Conservation (phyloP, 1,140 invertebrate species). For the Eriosoma lanigerum region DNA sequence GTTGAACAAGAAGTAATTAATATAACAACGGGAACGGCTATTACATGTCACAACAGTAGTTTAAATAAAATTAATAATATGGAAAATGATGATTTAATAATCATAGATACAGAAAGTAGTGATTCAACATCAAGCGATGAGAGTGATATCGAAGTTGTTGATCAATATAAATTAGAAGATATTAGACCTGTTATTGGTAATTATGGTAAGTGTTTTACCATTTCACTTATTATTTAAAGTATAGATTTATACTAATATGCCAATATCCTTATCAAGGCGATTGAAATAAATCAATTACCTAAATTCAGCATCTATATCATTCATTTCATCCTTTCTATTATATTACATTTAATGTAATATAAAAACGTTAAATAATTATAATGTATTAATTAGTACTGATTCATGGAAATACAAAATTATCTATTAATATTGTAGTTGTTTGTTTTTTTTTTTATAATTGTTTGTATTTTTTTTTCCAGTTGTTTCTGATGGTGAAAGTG, state of each 20-base stretch:
- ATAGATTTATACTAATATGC: no score
- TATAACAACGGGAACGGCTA: neutral
- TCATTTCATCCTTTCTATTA: no score
- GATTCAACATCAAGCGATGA: conserved; percentile 38
- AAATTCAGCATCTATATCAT: no score
- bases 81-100: neutral
- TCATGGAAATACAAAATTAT: no score
- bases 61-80: neutral
- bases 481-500: conserved; percentile 38
- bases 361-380: no score
- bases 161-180: conserved; percentile 28
- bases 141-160: conserved; percentile 17
- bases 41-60: neutral
- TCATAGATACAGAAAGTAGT: conserved; percentile 37
- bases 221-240: no score
- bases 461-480: conserved; percentile 12
- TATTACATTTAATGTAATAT: no score
- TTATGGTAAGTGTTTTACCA: conserved; percentile 20
- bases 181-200: conserved; percentile 23
- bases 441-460: neutral
- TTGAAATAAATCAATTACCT: no score
- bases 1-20: conserved; percentile 29
- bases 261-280: no score
- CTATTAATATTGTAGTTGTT: no score
- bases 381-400: no score